phyloP scores from a whole-genome alignment of 2,888 invertebrate genomes.

The Thumatha senex region DNA sequence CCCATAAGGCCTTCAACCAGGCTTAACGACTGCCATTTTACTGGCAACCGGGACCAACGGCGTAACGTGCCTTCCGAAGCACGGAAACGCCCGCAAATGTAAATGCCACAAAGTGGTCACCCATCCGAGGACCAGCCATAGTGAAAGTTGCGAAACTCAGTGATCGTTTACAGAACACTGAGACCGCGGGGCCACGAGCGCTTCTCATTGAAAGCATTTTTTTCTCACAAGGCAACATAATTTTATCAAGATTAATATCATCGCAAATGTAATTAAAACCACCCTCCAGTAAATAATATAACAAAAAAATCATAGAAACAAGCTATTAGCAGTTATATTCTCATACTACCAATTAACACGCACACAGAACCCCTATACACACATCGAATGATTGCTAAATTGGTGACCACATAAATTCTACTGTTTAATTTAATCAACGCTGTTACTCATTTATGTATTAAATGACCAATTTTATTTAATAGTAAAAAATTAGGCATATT shows the following conservation, averaged over 20 bases:
- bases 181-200: too few species aligned
- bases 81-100: too few species aligned
- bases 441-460: constrained; percentile 58
- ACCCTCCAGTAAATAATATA: constrained; percentile 27
- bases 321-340: constrained; percentile 48
- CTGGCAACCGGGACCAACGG: too few species aligned
- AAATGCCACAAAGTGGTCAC: too few species aligned
- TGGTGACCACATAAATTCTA: constrained; percentile 75
- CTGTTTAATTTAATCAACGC: constrained; percentile 81
- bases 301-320: constrained; percentile 39
- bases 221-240: constrained; percentile 14
- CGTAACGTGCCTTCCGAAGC: too few species aligned
- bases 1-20: too few species aligned
- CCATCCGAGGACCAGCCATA: too few species aligned
- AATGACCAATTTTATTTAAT: constrained; percentile 53
- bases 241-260: constrained; percentile 16
- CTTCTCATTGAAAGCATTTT: too few species aligned
- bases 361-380: constrained; percentile 64
- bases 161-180: too few species aligned
- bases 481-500: constrained; percentile 51
- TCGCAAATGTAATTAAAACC: constrained; percentile 30
- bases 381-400: constrained; percentile 79
- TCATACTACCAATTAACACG: constrained; percentile 60
- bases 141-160: too few species aligned
- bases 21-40: too few species aligned